A percentile compares a stretch with the other conserved stretches of the same genome.
These are phyloP conservation scores for Archivesica marissinica DNA, from an alignment of 1,140 invertebrate species.

Conservation along the genomic window DNA sequence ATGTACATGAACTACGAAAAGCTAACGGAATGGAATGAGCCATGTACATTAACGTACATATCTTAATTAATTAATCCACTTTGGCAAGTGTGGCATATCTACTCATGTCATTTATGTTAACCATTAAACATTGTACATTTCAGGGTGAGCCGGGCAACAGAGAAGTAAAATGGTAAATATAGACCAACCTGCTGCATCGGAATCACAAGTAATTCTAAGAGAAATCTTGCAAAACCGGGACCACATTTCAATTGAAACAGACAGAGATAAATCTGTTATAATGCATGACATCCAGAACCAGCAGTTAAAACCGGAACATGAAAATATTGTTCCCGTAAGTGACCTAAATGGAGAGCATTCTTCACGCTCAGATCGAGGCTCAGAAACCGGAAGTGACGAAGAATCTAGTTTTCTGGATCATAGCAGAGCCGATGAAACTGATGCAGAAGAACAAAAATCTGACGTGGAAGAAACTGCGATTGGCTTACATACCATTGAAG, in stretches of 20 bases:
- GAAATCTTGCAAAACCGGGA: slow-evolving; percentile 85
- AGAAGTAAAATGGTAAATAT: slow-evolving; percentile 66
- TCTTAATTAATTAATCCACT: too few species aligned
- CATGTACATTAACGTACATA: too few species aligned
- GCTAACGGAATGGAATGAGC: too few species aligned
- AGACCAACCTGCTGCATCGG: slow-evolving; percentile 69
- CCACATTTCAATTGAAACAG: slow-evolving; percentile 64
- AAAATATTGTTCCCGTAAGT: slow-evolving; percentile 67
- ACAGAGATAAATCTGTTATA: slow-evolving; percentile 67
- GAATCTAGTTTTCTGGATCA: slow-evolving; percentile 57
- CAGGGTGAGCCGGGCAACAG: too few species aligned
- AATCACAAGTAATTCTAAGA: slow-evolving; percentile 83
- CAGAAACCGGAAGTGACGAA: slow-evolving; percentile 66
- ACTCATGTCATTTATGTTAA: not conserved
- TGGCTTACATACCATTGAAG: slow-evolving; percentile 64
- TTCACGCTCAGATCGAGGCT: slow-evolving; percentile 62
- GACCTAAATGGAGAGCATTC: slow-evolving; percentile 52
- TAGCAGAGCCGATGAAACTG: slow-evolving; percentile 51
- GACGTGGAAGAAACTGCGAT: slow-evolving; percentile 71
- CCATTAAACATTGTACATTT: not conserved
- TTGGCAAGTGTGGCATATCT: too few species aligned
- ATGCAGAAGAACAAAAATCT: slow-evolving; percentile 67
- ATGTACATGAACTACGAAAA: too few species aligned
- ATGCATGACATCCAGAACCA: slow-evolving; percentile 42
- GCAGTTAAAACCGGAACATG: slow-evolving; percentile 83